These are phyloP conservation scores for Mastomys coucha DNA, from an alignment of 2,113 vertebrate genomes.

Conservation along the genomic window DNA sequence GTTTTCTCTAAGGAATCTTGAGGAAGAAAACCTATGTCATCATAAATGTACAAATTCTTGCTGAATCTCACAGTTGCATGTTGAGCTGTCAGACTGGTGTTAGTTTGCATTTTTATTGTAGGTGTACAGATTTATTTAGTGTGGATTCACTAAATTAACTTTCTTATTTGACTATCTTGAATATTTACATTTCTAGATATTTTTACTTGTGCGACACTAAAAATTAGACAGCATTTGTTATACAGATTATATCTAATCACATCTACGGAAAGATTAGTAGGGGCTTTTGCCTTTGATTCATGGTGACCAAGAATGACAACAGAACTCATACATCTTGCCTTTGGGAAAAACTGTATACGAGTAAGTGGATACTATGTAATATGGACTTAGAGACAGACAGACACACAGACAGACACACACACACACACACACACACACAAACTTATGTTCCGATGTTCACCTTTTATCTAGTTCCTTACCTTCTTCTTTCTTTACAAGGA, in stretches of 20 bases:
- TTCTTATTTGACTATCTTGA: conserved; percentile 22
- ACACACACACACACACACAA: neutral
- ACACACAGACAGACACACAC: neutral
- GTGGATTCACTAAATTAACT: neutral
- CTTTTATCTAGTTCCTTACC: conserved; percentile 42
- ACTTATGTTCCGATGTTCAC: neutral
- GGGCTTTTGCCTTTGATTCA: neutral
- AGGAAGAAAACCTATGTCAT: neutral
- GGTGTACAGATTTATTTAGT: neutral
- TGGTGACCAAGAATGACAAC: neutral
- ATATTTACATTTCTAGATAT: conserved; percentile 1
- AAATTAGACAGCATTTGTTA: neutral
- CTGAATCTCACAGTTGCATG: neutral
- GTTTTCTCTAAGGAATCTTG: conserved; percentile 26
- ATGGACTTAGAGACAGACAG: neutral
- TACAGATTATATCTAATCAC: neutral
- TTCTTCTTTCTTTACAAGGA: neutral
- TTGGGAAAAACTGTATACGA: neutral
- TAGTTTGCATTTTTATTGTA: conserved; percentile 1
- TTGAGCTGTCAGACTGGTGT: neutral
- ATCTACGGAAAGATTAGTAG: neutral
- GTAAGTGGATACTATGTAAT: neutral
- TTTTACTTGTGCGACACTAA: neutral
- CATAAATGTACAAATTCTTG: neutral
- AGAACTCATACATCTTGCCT: neutral